Evolutionary conservation across 2,888 invertebrate species (phyloP), one percentile per base, ranked within the genome.

Genomic region (Ennomos fuscantarius): DNA sequence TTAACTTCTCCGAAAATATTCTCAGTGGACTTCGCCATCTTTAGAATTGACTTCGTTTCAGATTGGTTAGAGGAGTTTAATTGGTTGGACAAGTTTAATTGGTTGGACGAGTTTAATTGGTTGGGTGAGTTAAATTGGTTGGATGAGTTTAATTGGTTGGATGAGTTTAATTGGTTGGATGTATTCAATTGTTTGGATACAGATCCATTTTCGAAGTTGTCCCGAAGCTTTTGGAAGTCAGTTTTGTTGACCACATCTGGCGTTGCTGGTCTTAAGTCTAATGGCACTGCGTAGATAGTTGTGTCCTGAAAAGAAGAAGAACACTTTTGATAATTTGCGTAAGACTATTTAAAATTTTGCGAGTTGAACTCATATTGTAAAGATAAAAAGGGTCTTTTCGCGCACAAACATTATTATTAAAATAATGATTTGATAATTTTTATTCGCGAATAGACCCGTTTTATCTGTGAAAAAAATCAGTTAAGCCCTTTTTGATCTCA

Each of bases 231-330:
- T 15, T 84, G 81, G 70, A 90, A 88, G 12, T 86, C 81, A 0
- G 74, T 68, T 45, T 80, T 83, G 0, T 71, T 60, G 11, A 55
- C 55, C 6, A 56, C 42, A 24, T 79, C 80, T 0, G 84, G 81
- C 0, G 83, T 77, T 0, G 70, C 55, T 0, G 79, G 71, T 0
- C 80, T 65, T 0, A 62, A 40, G 12, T 84, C 84, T 61, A 76
- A 83, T 0, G 90, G 90, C 0, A 82, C 76, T 63, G 91, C 91
- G 81, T 92, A 92, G 52, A 91, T 85, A 50, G 79, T 81, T 40
- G 76, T 67, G 32, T 86, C 83, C 90, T 92, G 85, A 1, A 83
- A 87, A 15, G 55, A 63, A 24, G 24, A 24, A 24, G 24, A 24
- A 24, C 6, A 24, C 5, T 24, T 24, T 24, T 24, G 6, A 24